Base-by-base conservation (phyloP, 1,140 invertebrate species). In the Argopecten irradians region DNA sequence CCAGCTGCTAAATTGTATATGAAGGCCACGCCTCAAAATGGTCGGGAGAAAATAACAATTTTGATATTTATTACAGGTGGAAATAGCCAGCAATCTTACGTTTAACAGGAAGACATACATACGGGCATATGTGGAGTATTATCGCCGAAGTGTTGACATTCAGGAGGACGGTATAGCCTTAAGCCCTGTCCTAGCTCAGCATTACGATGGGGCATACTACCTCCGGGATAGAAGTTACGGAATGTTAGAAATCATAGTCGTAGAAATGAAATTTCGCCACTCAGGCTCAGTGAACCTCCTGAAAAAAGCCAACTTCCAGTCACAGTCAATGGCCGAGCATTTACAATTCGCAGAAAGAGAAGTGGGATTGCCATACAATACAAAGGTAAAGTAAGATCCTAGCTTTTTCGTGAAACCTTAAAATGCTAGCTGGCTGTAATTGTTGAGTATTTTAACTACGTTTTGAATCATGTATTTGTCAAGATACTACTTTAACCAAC, bases 121-220 rank as follows among this genome's bases (percentile, higher is more conserved):
- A 13, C 84, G 91, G 35, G 92, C 92, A 0, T 93, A 90, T 41
- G 83, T 91, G 28, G 90, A 91, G 35, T 92, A 93, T 83, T 93
- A 92, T 87, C 86, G 91, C 14, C 89, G 90, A 35, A 89, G 89
- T 13, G 35, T 92, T 5, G 91, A 92, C 35, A 89, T 90, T 32
- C 84, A 91, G 0, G 87, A 28, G 0, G 36, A 28, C 14, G 85
- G 19, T 22, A 86, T 8, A 46, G 84, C 32, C 16, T 28, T 89
- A 32, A 83, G 87, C 1, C 32, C n/a, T 14, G 91, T 89, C 3
- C 86, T 88, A 34, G 35, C 55, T 13, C 84, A 89, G 28, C 41
- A 87, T 82, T 88, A 87, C 82, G 82, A 89, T 19, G 89, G 87
- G 3, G 90, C 90, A 35, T 92, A 87, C 71, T 93, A 90, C 87